phyloP scores from a whole-genome alignment of 2,113 vertebrate genomes.

The Melanotaenia duboulayi region DNA sequence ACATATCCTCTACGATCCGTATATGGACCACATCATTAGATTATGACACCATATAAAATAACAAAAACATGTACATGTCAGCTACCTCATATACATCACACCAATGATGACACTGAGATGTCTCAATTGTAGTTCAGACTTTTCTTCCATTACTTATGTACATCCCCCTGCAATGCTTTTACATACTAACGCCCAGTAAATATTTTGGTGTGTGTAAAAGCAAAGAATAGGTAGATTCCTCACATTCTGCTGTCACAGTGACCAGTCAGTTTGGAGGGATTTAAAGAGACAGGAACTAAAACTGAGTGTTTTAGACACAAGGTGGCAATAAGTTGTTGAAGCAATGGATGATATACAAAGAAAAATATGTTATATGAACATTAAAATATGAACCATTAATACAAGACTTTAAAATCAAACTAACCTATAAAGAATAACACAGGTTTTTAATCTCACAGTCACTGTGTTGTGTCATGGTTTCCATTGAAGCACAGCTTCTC shows the following conservation, averaged over 20 bases:
- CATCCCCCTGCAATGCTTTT: neutral
- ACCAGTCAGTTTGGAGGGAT: neutral
- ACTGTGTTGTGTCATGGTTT: constrained; percentile 22
- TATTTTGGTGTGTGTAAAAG: neutral
- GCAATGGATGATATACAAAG: no score
- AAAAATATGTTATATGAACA: no score
- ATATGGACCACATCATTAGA: constrained; percentile 14
- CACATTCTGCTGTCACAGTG: neutral
- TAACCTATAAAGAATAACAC: neutral
- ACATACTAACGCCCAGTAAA: neutral
- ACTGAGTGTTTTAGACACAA: no score
- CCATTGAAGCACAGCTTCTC: constrained; percentile 49
- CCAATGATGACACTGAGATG: neutral
- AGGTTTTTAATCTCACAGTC: neutral
- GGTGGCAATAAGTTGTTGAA: no score
- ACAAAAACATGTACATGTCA: neutral
- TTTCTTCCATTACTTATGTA: neutral
- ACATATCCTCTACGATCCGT: neutral
- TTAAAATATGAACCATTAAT: no score
- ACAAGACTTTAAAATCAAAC: neutral
- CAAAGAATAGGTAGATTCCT: neutral
- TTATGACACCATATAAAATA: neutral
- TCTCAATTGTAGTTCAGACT: neutral
- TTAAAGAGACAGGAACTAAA: neutral
- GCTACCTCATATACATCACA: neutral